Percentiles rank a stretch among this genome's conserved stretches.
Conservation (phyloP, 2,888 invertebrate genomes). For the Dysmachus trigonus region DNA sequence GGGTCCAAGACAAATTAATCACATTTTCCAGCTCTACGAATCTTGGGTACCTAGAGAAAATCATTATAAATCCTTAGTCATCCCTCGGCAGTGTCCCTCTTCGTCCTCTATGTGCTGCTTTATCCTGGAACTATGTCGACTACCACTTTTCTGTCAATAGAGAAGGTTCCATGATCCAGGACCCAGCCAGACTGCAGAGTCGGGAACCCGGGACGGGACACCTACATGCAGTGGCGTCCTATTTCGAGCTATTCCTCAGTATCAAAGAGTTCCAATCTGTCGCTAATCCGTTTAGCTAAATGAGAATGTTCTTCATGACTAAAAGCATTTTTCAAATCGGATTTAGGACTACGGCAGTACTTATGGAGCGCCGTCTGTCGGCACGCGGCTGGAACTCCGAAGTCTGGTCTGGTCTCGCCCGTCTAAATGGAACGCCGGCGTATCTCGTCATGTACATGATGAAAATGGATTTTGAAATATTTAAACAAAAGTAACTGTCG, state of each 20-base stretch:
- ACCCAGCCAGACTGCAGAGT: background rate
- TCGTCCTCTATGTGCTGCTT: background rate
- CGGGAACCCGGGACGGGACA: background rate
- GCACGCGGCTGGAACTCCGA: background rate
- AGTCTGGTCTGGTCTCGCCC: background rate
- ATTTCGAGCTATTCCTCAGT: background rate
- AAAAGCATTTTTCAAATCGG: constrained; percentile 37
- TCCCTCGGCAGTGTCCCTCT: background rate
- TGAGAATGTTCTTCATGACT: constrained; percentile 35
- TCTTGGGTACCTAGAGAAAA: background rate
- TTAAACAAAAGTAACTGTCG: constrained; percentile 32
- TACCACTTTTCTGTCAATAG: background rate
- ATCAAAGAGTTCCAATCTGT: constrained; percentile 32
- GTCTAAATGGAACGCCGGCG: background rate
- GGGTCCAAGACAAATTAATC: constrained; percentile 7
- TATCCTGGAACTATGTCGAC: background rate
- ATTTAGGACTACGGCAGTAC: constrained; percentile 10
- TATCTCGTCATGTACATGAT: constrained; percentile 4
- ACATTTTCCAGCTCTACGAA: background rate
- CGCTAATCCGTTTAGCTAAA: constrained; percentile 36
- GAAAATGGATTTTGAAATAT: constrained; percentile 26
- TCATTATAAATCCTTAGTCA: background rate
- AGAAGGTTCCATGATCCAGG: too few relatives aligned
- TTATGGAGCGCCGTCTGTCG: background rate
- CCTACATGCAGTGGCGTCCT: background rate